Evolutionary conservation across 2,888 invertebrate genomes (phyloP), one percentile per base, ranked within the genome.

Genomic region (Ochropleura leucogaster): DNA sequence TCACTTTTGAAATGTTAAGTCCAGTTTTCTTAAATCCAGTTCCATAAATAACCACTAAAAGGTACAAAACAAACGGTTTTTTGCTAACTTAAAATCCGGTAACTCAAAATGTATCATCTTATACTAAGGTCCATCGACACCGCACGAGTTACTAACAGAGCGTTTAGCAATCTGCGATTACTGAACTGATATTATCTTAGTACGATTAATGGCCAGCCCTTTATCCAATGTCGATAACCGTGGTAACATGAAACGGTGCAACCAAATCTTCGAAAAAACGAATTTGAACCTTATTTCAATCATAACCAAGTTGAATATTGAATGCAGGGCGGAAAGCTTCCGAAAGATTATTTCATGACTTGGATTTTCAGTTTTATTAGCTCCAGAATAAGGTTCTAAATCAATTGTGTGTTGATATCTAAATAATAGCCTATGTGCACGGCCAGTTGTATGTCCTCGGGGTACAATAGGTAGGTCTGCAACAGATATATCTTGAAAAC

Each of bases 141-240:
- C 87, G 85, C 85, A 72, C 85, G 85, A 87, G 89, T 90, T 90
- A 92, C 93, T 93, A 92, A 92, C 94, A 93, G 92, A 94, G 93
- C 94, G 92, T 94, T 95, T 93, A 94, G 94, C 93, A 94, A 95
- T 95, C 94, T 93, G 91, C 92, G 95, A 94, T 95, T 95, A 95
- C 95, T 88, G 91, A 91, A 90, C 92, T 92, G 95, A 95, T 95
- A 94, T 95, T 95, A 95, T 95, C 95, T 91, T 89, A 87, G 88
- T 88, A 93, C 94, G 95, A 95, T 95, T 95, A 95, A 95, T 95
- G 94, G 92, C 87, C 83, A 90, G 92, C 94, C 95, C 94, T 95
- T 94, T 95, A 95, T 95, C 95, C 95, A 93, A 94, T 92, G 94
- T 93, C 94, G 93, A 93, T 92, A 91, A 86, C 86, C 80, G 73